A percentile compares a stretch with the other conserved stretches of the same genome.
These are phyloP conservation scores for Aphidius ervi DNA, from an alignment of 1,140 invertebrate genomes.

Conservation along the genomic window DNA sequence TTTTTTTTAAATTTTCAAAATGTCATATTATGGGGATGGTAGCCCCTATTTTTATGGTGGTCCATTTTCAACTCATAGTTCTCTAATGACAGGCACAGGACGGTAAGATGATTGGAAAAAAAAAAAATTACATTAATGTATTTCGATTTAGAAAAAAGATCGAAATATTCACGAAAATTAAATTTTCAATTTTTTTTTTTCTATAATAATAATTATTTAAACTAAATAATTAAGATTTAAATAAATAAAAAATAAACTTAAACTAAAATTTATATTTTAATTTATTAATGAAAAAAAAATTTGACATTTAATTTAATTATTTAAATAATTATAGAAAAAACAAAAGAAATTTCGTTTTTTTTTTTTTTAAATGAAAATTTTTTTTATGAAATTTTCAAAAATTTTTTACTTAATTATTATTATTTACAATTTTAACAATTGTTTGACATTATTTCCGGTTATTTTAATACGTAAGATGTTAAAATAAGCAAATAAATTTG, in stretches of 20 bases:
- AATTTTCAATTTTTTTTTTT: neutral
- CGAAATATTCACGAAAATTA: neutral
- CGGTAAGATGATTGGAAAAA: constrained; percentile 38
- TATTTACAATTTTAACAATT: neutral
- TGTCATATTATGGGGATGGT: constrained; percentile 47
- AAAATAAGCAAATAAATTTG: constrained; percentile 18
- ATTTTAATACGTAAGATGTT: constrained; percentile 20
- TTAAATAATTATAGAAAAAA: too few relatives aligned
- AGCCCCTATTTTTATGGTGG: constrained; percentile 42
- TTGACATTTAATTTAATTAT: too few relatives aligned
- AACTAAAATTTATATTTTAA: too few relatives aligned
- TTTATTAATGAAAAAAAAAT: too few relatives aligned
- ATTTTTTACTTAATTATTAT: neutral
- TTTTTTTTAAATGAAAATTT: too few relatives aligned
- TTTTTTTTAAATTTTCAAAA: constrained; percentile 21
- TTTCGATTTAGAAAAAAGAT: neutral
- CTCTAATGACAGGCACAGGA: constrained; percentile 46
- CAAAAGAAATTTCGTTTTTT: too few relatives aligned
- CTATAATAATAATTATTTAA: too few relatives aligned
- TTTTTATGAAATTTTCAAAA: neutral
- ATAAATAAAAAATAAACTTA: neutral
- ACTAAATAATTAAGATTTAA: neutral
- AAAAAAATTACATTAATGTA: neutral
- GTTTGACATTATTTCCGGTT: constrained; percentile 11
- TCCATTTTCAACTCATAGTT: constrained; percentile 47